Evolutionary conservation across 2,888 invertebrate species (phyloP).

Genomic region (Pocota personata): DNA sequence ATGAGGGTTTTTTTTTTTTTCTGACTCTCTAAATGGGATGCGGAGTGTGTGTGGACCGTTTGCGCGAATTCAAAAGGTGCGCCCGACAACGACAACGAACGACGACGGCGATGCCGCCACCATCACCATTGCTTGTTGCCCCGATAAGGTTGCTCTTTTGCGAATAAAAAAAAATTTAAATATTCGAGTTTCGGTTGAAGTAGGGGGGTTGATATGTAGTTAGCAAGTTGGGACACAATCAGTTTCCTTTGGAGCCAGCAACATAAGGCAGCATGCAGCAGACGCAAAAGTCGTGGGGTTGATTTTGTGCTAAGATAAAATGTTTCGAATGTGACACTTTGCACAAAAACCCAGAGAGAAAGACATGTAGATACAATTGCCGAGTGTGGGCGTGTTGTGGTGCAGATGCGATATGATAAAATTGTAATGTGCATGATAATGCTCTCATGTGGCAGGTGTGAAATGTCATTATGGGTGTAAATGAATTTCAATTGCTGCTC

Average conservation of each 20-base stretch:
- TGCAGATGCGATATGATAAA: conserved; percentile 62
- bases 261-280: conserved; percentile 48
- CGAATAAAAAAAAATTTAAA: conserved; percentile 45
- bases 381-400: conserved; percentile 64
- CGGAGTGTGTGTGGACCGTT: conserved; percentile 46
- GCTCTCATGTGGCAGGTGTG: conserved; percentile 66
- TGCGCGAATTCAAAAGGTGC: conserved; percentile 70
- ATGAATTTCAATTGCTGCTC: conserved; percentile 62
- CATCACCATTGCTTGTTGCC: conserved; percentile 32
- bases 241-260: conserved; percentile 12
- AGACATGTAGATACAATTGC: conserved; percentile 28
- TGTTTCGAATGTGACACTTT: conserved; percentile 68
- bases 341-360: conserved; percentile 3
- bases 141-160: conserved; percentile 62
- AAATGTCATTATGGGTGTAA: conserved; percentile 70
- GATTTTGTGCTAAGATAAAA: conserved; percentile 62
- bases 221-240: conserved; percentile 59
- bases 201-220: conserved; percentile 1
- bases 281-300: conserved; percentile 68
- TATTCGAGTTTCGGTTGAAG: conserved; percentile 33
- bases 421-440: conserved; percentile 67
- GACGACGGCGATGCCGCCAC: conserved; percentile 33
- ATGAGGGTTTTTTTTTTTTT: conserved; percentile 3
- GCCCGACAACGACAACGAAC: conserved; percentile 38
- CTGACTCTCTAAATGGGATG: conserved; percentile 27